Percentiles rank a stretch among this genome's conserved stretches.
Conservation (phyloP, 2,888 invertebrate species). For the Melanchra persicariae region DNA sequence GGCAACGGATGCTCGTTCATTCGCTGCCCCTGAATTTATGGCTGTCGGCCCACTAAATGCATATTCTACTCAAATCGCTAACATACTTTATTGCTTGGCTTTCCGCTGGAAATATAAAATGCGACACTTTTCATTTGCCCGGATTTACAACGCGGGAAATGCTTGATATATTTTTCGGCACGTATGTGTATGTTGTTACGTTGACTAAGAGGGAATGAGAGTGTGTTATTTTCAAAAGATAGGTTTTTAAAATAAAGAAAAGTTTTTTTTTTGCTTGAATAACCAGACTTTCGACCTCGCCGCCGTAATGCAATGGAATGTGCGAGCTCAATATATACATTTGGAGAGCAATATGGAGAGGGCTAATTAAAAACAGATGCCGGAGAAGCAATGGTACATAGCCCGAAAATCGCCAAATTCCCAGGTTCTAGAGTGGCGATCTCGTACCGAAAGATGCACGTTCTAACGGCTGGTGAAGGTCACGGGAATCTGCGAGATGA, state of each 20-base stretch:
- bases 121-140: constrained; percentile 71
- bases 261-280: background rate
- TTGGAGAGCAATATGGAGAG: too few species aligned
- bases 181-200: constrained; percentile 23
- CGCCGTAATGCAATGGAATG: background rate
- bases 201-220: constrained; percentile 24
- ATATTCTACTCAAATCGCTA: constrained; percentile 81
- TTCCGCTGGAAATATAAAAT: constrained; percentile 76
- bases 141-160: constrained; percentile 61
- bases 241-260: background rate
- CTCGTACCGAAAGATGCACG: too few species aligned
- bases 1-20: constrained; percentile 78
- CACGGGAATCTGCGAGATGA: too few species aligned
- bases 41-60: constrained; percentile 81
- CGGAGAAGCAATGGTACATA: too few species aligned
- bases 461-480: too few species aligned
- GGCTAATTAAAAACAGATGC: too few species aligned
- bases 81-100: constrained; percentile 78
- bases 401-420: too few species aligned
- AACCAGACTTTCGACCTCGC: background rate
- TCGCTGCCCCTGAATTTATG: constrained; percentile 78
- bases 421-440: too few species aligned
- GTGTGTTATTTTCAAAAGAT: constrained; percentile 11
- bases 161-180: constrained; percentile 51
- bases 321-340: too few species aligned